Evolutionary conservation across 2,113 vertebrate genomes (phyloP).

Genomic region (Heptranchias perlo): DNA sequence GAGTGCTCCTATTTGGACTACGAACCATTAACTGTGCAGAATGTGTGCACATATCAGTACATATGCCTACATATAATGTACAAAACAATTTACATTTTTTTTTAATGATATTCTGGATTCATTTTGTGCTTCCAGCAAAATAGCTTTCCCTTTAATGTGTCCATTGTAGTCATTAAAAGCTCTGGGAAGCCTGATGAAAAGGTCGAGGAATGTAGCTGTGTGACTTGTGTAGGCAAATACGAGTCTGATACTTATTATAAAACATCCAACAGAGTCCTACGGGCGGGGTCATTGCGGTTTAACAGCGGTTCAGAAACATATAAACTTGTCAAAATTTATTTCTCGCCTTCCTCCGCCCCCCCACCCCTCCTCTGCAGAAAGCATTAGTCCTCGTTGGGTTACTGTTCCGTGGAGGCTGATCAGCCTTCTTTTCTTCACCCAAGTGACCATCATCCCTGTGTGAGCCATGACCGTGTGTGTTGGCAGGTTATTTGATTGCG

Average conservation of each 20-base stretch:
- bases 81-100: neutral
- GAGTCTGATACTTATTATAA: slow-evolving; percentile 5
- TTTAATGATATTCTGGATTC: neutral
- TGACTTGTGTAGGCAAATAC: slow-evolving; percentile 9
- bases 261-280: neutral
- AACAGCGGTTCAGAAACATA: neutral
- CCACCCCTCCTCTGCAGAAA: no score
- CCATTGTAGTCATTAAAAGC: neutral
- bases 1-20: neutral
- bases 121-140: neutral
- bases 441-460: no score
- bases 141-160: neutral
- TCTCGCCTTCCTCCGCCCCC: no score
- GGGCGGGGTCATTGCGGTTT: neutral
- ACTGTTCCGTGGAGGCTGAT: no score
- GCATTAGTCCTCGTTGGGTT: no score
- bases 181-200: neutral
- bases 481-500: no score
- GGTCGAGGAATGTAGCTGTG: neutral
- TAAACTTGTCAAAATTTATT: no score
- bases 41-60: neutral
- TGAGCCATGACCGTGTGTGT: no score
- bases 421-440: no score
- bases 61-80: neutral
- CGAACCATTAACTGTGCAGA: neutral